phyloP scores from a whole-genome alignment of 2,113 vertebrate species.

The Mus pahari region DNA sequence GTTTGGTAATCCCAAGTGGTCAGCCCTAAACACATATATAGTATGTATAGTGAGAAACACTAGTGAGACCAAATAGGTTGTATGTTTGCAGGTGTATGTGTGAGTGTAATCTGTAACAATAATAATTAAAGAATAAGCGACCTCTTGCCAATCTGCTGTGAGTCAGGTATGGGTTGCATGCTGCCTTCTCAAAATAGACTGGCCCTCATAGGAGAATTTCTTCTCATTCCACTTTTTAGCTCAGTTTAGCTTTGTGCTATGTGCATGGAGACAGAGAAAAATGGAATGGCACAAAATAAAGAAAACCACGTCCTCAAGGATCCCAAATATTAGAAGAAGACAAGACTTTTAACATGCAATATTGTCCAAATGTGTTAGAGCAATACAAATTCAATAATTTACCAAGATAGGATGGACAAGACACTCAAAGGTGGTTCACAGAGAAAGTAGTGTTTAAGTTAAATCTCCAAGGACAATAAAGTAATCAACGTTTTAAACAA shows the following conservation, averaged over 20 bases:
- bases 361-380: not conserved
- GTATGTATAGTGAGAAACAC: not conserved
- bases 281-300: not conserved
- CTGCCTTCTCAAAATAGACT: not conserved
- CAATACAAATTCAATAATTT: not conserved
- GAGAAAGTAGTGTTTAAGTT: not conserved
- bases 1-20: not conserved
- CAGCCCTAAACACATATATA: not conserved
- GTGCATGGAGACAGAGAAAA: not conserved
- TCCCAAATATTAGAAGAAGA: not conserved
- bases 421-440: not conserved
- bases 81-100: not conserved
- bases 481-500: slow-evolving; percentile 30
- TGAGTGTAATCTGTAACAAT: not conserved
- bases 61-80: not conserved
- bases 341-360: slow-evolving; percentile 28
- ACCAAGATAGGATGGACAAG: not conserved
- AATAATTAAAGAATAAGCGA: not conserved
- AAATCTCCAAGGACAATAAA: not conserved
- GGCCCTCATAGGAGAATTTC: slow-evolving; percentile 16
- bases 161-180: not conserved
- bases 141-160: too few species aligned
- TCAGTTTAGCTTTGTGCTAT: not conserved
- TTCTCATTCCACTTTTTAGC: not conserved
- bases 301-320: slow-evolving; percentile 22